These are phyloP conservation scores for Spongilla lacustris DNA, from an alignment of 37 sponge, comb jelly and placozoan genomes.

Conservation along the genomic window DNA sequence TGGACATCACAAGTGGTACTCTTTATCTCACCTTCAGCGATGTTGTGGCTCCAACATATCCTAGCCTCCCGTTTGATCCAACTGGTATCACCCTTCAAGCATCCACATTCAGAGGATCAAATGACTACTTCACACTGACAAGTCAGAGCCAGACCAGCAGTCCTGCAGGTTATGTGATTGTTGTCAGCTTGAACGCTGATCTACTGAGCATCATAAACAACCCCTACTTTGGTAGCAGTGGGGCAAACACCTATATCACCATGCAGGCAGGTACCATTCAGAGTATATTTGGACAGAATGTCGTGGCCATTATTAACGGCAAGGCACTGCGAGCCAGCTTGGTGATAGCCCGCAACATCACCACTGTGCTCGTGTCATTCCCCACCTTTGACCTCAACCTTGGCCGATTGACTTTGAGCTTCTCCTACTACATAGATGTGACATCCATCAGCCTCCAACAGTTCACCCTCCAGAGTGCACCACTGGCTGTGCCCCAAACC, in stretches of 20 bases:
- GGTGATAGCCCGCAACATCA: slow-evolving; percentile 56
- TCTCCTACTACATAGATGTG: slow-evolving; percentile 71
- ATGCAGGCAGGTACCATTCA: slow-evolving; percentile 82
- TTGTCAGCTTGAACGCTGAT: slow-evolving; percentile 60
- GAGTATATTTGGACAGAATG: slow-evolving; percentile 66
- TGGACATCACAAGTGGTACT: slow-evolving; percentile 55
- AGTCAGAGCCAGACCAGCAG: slow-evolving; percentile 50
- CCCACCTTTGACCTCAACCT: slow-evolving; percentile 63
- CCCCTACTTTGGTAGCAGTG: slow-evolving; percentile 56
- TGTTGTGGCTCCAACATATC: slow-evolving; percentile 61
- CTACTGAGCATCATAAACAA: slow-evolving; percentile 63
- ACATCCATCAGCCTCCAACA: slow-evolving; percentile 48
- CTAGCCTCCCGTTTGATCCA: slow-evolving; percentile 61
- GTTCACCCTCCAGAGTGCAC: slow-evolving; percentile 67
- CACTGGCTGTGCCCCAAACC: slow-evolving; percentile 57
- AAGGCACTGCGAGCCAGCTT: slow-evolving; percentile 64
- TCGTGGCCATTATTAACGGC: slow-evolving; percentile 84
- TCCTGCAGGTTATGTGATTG: slow-evolving; percentile 56
- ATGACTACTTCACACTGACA: slow-evolving; percentile 75
- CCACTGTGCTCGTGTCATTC: slow-evolving; percentile 63
- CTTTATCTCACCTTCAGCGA: slow-evolving; percentile 83
- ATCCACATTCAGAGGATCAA: slow-evolving; percentile 15
- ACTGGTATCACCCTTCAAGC: slow-evolving; percentile 86
- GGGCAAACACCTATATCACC: slow-evolving; percentile 63
- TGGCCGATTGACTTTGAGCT: slow-evolving; percentile 66